phyloP scores from a whole-genome alignment of 2,888 invertebrate species.

The Cataglyphis livida region DNA sequence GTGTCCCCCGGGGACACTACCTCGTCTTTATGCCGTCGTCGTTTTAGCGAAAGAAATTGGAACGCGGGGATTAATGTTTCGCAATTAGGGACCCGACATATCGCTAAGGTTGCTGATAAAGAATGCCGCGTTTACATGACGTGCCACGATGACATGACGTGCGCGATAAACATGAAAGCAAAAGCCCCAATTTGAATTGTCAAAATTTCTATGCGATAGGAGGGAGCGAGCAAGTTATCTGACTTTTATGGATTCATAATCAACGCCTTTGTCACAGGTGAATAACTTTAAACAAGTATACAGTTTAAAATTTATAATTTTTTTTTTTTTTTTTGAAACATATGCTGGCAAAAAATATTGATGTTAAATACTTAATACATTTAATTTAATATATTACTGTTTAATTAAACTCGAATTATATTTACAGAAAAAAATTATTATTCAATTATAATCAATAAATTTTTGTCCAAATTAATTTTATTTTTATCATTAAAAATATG shows the following conservation, averaged over 20 bases:
- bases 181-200: background rate
- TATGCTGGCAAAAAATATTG: too few species aligned
- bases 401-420: too few species aligned
- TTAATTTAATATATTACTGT: too few species aligned
- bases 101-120: constrained; percentile 44
- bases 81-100: constrained; percentile 64
- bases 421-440: too few species aligned
- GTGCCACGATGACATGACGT: constrained; percentile 8
- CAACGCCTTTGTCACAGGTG: background rate
- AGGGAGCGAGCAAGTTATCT: background rate
- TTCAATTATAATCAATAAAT: too few species aligned
- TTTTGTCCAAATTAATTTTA: too few species aligned
- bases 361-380: too few species aligned
- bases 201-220: background rate
- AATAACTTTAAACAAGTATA: background rate
- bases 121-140: constrained; percentile 32
- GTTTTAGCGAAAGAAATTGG: constrained; percentile 59
- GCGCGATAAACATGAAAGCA: background rate
- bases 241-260: background rate
- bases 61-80: constrained; percentile 71
- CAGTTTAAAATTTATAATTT: too few species aligned
- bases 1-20: constrained; percentile 46
- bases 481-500: too few species aligned
- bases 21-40: constrained; percentile 50
- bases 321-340: too few species aligned